Evolutionary conservation across 2,113 vertebrate genomes (phyloP), one percentile per base, ranked within the genome.

Genomic region (Psettodes erumei): DNA sequence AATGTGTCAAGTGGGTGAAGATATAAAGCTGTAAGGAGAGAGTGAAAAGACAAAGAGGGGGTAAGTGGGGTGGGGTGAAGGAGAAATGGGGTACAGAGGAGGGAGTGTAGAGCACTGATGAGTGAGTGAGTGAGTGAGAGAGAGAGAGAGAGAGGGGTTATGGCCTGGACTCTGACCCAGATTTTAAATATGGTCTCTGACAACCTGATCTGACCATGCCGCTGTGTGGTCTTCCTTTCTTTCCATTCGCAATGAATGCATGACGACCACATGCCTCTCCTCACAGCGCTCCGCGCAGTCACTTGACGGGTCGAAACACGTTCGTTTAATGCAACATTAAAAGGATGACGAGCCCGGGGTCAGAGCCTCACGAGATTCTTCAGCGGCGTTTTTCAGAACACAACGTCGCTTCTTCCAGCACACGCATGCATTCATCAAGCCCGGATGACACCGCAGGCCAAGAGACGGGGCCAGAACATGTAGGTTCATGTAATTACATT

Each of bases 101-200:
- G 40, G 21, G 53, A 64, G 42, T 55, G 53, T 6, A 21, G 71
- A 58, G 70, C 21, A 25, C 21, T 11, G 7, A n/a, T 23, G 37
- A 65, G 55, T 18, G 71, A 76, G 73, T 19, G 70, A 54, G 54
- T 71, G 74, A 32, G 40, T 40, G 38, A 35, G 47, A 71, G 47
- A 37, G 59, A 51, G 58, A 37, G 48, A 48, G 50, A 59, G 54
- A 75, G 66, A n/a, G 43, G 74, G 70, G 72, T 81, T 81, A 83
- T 3, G 43, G 71, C 73, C 80, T 73, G 71, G 81, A 87, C 87
- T 60, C 75, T 86, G 85, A 90, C 86, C 86, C 85, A 87, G 71
- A 85, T 88, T 91, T 81, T 86, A 84, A 87, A 88, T 88, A 85
- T 82, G 87, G 83, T 82, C 68, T 75, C 81, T 42, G 82, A 87